Conservation (phyloP, 2,888 invertebrate species). For the Drosophila buzzatii region DNA sequence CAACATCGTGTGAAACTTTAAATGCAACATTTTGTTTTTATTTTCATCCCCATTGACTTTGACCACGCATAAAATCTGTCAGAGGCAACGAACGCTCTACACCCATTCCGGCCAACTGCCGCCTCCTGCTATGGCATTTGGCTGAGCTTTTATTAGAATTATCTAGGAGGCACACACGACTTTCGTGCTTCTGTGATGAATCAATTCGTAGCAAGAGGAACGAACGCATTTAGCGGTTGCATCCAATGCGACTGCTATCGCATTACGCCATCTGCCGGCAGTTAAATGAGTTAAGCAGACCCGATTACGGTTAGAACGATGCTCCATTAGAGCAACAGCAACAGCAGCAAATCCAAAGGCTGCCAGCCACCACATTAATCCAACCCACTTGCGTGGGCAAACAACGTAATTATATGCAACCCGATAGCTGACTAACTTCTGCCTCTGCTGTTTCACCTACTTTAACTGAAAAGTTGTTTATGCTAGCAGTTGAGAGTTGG, state of each 20-base stretch:
- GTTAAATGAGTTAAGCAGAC: constrained; percentile 48
- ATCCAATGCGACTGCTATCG: constrained; percentile 27
- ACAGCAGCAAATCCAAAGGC: neutral
- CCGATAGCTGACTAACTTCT: neutral
- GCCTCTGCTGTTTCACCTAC: neutral
- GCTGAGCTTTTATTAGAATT: constrained; percentile 32
- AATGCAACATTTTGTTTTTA: constrained; percentile 62
- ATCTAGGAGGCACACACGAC: neutral
- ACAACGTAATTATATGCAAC: constrained; percentile 12
- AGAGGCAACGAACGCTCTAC: neutral
- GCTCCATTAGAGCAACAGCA: constrained; percentile 8
- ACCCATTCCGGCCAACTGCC: neutral
- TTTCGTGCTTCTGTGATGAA: constrained; percentile 32
- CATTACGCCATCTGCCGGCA: constrained; percentile 46
- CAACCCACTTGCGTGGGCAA: constrained; percentile 18
- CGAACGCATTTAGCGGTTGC: constrained; percentile 35
- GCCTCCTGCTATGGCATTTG: neutral
- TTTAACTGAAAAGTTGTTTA: neutral
- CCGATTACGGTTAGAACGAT: constrained; percentile 25
- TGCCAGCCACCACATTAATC: constrained; percentile 26
- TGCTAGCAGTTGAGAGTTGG: neutral
- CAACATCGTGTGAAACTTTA: constrained; percentile 25
- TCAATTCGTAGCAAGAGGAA: constrained; percentile 34
- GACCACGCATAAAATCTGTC: constrained; percentile 33
- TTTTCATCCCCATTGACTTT: constrained; percentile 40